Conservation (phyloP, 2,113 vertebrate species). For the Cacatua alba region DNA sequence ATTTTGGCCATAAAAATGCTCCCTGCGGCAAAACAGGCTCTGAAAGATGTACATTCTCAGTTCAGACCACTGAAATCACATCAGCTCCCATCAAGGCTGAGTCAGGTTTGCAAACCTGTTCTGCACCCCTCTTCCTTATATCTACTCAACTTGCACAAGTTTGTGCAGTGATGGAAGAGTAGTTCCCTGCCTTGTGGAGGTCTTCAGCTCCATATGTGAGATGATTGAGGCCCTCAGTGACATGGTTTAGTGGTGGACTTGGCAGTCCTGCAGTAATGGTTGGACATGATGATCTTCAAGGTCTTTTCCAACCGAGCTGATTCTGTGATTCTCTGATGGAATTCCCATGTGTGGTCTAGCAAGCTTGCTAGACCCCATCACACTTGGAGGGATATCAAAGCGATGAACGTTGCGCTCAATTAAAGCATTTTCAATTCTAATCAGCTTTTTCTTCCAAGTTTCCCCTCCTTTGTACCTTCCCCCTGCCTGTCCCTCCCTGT, state of each 20-base stretch:
- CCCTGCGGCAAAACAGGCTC: background rate
- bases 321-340: background rate
- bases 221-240: background rate
- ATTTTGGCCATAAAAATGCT: conserved; percentile 49
- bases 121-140: background rate
- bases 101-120: background rate
- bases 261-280: background rate
- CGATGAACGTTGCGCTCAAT: background rate
- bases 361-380: background rate
- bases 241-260: background rate
- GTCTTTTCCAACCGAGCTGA: background rate
- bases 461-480: background rate
- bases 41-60: background rate
- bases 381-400: background rate
- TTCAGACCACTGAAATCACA: background rate
- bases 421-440: background rate
- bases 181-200: background rate
- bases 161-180: background rate
- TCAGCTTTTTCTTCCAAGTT: background rate
- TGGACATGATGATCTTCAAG: background rate
- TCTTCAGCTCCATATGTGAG: background rate
- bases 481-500: background rate
- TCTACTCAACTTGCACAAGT: background rate
- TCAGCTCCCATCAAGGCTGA: background rate
- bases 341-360: background rate